Evolutionary conservation across 2,113 vertebrate genomes (phyloP).

Genomic region (Corythornis madagascariensis): DNA sequence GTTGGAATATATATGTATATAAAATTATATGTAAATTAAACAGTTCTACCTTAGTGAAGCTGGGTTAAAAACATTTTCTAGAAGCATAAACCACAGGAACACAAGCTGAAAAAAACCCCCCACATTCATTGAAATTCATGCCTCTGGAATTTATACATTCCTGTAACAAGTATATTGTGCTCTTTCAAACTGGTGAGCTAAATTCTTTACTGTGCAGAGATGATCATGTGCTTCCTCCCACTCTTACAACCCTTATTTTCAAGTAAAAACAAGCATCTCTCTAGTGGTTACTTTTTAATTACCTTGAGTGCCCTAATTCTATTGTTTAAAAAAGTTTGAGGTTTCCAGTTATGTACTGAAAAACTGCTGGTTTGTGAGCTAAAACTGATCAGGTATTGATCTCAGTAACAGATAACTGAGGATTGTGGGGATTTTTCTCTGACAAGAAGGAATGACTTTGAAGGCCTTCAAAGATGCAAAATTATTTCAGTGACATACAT

Average conservation of each 20-base stretch:
- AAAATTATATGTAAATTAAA: conserved; percentile 17
- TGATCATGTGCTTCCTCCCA: not conserved
- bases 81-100: not conserved
- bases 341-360: not conserved
- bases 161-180: not conserved
- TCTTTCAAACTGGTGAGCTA: not conserved
- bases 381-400: conserved; percentile 40
- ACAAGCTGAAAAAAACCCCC: not conserved
- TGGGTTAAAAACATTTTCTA: not conserved
- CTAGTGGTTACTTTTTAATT: conserved; percentile 33
- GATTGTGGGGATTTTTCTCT: not conserved
- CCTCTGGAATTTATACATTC: not conserved
- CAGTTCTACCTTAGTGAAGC: not conserved
- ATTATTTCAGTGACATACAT: conserved; percentile 54
- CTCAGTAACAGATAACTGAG: not conserved
- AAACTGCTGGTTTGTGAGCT: not conserved
- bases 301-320: conserved; percentile 19
- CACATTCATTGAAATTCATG: conserved; percentile 33
- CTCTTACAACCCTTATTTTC: not conserved
- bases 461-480: conserved; percentile 38
- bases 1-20: not conserved
- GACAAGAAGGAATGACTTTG: conserved; percentile 39
- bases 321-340: not conserved
- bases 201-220: conserved; percentile 6
- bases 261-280: not conserved